Conservation (phyloP, 2,888 invertebrate genomes). For the Eugnorisma glareosa region DNA sequence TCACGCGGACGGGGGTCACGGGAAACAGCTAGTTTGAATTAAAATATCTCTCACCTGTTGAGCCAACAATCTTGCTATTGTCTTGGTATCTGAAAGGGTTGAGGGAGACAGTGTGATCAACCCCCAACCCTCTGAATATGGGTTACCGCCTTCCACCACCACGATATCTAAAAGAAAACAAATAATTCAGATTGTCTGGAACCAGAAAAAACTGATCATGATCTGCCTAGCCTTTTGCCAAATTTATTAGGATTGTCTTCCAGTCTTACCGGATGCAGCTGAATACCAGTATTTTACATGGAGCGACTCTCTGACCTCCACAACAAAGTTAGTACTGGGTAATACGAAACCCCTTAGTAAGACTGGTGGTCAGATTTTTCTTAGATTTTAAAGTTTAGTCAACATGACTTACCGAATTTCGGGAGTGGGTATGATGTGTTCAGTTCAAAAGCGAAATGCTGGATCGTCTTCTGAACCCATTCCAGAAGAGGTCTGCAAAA, state of each 20-base stretch:
- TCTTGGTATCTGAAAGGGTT: conserved; percentile 83
- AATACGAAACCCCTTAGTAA: neutral
- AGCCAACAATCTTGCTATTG: conserved; percentile 90
- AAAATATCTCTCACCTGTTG: conserved; percentile 91
- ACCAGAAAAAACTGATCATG: neutral
- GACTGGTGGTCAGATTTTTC: neutral
- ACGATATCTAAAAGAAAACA: conserved; percentile 90
- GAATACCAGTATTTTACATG: neutral
- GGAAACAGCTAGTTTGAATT: neutral
- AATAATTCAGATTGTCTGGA: neutral
- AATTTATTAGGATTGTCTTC: neutral
- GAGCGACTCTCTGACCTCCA: neutral
- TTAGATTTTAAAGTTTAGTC: neutral
- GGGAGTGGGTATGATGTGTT: conserved; percentile 95
- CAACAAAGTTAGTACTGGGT: neutral
- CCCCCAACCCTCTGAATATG: conserved; percentile 96
- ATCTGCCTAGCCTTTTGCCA: neutral
- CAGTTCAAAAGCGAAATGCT: conserved; percentile 95
- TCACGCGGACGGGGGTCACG: too few species aligned
- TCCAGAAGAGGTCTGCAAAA: conserved; percentile 90
- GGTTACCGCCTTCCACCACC: conserved; percentile 93
- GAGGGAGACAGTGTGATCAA: conserved; percentile 88
- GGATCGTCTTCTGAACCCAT: conserved; percentile 94
- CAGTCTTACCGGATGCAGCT: neutral
- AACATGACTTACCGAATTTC: conserved; percentile 93